phyloP scores from a whole-genome alignment of 2,113 vertebrate genomes.

The Naja naja region DNA sequence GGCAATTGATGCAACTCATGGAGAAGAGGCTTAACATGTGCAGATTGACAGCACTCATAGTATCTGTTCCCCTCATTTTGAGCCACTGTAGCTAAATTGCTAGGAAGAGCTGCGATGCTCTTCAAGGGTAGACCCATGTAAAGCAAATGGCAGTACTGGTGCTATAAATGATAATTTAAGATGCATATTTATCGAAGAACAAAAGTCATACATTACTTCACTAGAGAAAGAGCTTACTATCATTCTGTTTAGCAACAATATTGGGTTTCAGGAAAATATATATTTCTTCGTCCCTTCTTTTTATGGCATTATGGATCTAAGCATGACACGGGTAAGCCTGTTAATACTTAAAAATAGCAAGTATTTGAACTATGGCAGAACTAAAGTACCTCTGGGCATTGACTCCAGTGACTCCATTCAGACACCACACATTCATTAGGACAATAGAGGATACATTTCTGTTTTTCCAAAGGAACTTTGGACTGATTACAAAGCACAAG shows the following conservation, averaged over 20 bases:
- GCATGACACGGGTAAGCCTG: constrained; percentile 33
- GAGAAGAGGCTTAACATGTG: not conserved
- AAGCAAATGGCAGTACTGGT: not conserved
- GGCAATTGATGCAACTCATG: not conserved
- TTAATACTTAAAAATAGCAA: constrained; percentile 28
- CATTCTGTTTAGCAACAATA: not conserved
- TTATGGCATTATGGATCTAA: not conserved
- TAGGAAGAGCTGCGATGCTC: not conserved
- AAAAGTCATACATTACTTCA: not conserved
- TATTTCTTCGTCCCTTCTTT: constrained; percentile 2
- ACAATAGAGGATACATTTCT: constrained; percentile 84
- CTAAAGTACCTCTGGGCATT: constrained; percentile 81
- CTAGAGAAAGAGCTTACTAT: not conserved
- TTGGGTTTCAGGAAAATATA: not conserved
- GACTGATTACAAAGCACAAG: constrained; percentile 77
- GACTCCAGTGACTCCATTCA: constrained; percentile 88
- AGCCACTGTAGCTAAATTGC: not conserved
- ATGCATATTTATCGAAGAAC: not conserved
- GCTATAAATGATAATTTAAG: not conserved
- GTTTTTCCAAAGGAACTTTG: constrained; percentile 74
- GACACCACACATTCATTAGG: constrained; percentile 86
- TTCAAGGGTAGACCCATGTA: not conserved
- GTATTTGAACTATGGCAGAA: not conserved
- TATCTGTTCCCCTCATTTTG: not conserved
- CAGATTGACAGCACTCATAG: not conserved